phyloP scores from a whole-genome alignment of 2,888 invertebrate species.

The Eilema griseolum region DNA sequence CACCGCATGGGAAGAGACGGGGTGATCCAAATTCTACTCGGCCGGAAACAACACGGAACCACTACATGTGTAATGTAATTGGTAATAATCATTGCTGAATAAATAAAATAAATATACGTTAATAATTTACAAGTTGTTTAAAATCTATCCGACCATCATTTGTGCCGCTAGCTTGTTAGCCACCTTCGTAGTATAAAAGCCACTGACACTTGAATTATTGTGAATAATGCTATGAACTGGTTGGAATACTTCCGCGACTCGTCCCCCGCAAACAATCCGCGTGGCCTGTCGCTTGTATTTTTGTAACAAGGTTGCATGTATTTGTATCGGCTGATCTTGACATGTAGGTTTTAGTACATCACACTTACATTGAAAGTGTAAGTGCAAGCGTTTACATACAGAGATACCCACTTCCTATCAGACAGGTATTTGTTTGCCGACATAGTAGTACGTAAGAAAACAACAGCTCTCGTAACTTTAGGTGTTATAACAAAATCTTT shows the following conservation, averaged over 20 bases:
- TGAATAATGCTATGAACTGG: constrained; percentile 23
- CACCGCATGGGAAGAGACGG: too few species aligned
- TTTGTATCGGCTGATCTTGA: constrained; percentile 54
- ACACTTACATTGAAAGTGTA: constrained; percentile 11
- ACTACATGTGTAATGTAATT: too few species aligned
- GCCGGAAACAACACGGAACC: too few species aligned
- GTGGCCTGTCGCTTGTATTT: constrained; percentile 59
- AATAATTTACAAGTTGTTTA: too few species aligned
- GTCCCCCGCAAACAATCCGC: constrained; percentile 57
- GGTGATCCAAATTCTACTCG: too few species aligned
- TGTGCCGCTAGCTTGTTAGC: neutral
- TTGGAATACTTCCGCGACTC: constrained; percentile 55
- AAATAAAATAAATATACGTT: too few species aligned
- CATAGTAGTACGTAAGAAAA: neutral
- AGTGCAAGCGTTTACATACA: neutral
- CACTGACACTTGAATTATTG: constrained; percentile 7
- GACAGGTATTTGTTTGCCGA: neutral
- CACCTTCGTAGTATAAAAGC: neutral
- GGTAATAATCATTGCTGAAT: too few species aligned
- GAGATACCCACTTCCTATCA: neutral
- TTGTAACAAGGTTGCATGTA: constrained; percentile 64
- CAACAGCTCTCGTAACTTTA: neutral
- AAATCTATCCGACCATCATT: neutral
- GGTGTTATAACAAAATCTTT: neutral
- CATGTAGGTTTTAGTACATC: constrained; percentile 35